Evolutionary conservation across 2,888 invertebrate species (phyloP).

Genomic region (Idaea aversata): DNA sequence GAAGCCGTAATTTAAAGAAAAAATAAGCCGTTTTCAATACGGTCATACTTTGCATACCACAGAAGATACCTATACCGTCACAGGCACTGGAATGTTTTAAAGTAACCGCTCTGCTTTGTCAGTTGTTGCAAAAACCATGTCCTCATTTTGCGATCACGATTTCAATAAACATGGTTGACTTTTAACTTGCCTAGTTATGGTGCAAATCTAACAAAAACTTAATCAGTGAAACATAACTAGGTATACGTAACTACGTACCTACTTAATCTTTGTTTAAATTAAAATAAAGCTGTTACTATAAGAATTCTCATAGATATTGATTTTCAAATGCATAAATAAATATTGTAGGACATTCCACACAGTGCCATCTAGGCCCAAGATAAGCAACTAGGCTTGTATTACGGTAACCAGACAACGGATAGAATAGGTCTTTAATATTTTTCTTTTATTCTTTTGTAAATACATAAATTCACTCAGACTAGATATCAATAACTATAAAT

Average conservation of each 20-base stretch:
- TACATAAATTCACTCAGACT: no score
- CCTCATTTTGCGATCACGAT: slow-evolving; percentile 12
- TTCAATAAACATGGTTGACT: slow-evolving; percentile 20
- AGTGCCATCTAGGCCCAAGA: no score
- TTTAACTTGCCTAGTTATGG: slow-evolving; percentile 16
- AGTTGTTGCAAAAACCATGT: slow-evolving; percentile 6
- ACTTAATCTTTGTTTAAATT: no score
- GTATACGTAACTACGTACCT: background rate
- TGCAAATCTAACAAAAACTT: background rate
- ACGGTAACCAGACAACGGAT: no score
- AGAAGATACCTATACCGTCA: background rate
- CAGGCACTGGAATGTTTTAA: background rate
- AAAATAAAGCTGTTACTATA: no score
- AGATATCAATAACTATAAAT: no score
- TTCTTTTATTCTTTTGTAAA: no score
- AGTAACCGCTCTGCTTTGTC: background rate
- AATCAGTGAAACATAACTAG: background rate
- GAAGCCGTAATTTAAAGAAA: slow-evolving; percentile 3
- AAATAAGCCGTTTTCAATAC: background rate
- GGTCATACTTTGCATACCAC: background rate
- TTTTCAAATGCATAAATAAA: no score
- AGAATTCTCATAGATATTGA: no score
- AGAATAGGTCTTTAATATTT: no score
- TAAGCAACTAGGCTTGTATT: no score
- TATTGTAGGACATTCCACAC: no score